phyloP scores from a whole-genome alignment of 2,113 vertebrate genomes.

The Coturnix japonica region DNA sequence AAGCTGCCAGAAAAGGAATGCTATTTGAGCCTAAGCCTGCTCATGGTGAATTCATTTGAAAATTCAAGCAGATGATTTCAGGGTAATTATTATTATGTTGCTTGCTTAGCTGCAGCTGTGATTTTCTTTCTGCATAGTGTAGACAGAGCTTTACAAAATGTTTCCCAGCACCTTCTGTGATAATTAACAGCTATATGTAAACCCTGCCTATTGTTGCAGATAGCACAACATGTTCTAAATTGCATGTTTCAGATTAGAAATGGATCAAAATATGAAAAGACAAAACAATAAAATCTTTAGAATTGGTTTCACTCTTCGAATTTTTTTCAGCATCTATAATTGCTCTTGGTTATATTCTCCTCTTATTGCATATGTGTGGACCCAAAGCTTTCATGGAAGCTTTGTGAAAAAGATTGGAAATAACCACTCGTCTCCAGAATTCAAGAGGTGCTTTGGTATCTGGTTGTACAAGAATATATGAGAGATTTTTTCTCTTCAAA shows the following conservation, averaged over 20 bases:
- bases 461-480: neutral
- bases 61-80: constrained; percentile 58
- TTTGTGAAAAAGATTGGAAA: neutral
- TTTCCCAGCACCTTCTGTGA: constrained; percentile 45
- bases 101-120: constrained; percentile 55
- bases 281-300: neutral
- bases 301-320: neutral
- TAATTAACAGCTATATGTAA: constrained; percentile 37
- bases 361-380: neutral
- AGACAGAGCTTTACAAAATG: constrained; percentile 9
- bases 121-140: constrained; percentile 17
- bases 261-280: constrained; percentile 30
- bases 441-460: neutral
- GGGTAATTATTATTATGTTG: constrained; percentile 40
- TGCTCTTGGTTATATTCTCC: neutral
- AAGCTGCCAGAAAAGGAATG: constrained; percentile 21
- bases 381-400: neutral
- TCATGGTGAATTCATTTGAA: constrained; percentile 24
- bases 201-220: constrained; percentile 45
- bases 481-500: neutral
- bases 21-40: constrained; percentile 1
- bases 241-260: constrained; percentile 54
- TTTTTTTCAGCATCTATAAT: neutral
- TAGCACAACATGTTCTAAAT: constrained; percentile 48
- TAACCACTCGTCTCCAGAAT: neutral